Evolutionary conservation across 37 sponge, comb jelly and placozoan species (phyloP).

Genomic region (Hexactinellida sp.): DNA sequence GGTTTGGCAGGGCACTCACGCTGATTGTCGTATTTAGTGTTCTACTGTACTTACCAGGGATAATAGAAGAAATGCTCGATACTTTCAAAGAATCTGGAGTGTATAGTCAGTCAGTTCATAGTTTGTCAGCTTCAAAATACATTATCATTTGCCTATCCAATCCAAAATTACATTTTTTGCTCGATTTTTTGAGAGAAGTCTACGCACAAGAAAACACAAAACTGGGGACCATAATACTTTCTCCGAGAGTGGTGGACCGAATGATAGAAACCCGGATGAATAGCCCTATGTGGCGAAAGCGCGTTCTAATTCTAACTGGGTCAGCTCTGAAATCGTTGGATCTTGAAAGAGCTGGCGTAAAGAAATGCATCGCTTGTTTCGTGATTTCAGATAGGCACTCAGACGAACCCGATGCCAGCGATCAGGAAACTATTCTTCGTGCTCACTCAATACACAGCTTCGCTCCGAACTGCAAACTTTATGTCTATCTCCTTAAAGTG

Average conservation of each 20-base stretch:
- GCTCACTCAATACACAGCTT: slow-evolving; percentile 49
- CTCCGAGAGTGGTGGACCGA: background rate
- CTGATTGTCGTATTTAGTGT: slow-evolving; percentile 23
- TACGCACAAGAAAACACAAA: background rate
- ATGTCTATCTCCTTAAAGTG: slow-evolving; percentile 42
- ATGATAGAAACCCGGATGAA: background rate
- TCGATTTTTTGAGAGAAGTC: slow-evolving; percentile 9
- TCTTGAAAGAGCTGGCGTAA: background rate
- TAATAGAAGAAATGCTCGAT: slow-evolving; percentile 2
- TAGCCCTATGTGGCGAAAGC: background rate
- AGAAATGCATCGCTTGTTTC: background rate
- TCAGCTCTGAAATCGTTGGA: background rate
- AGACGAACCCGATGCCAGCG: slow-evolving; percentile 13
- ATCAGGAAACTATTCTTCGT: slow-evolving; percentile 54
- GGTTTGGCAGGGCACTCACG: slow-evolving; percentile 38
- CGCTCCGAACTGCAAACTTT: slow-evolving; percentile 41
- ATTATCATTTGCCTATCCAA: background rate
- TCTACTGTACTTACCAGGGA: slow-evolving; percentile 14
- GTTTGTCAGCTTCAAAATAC: background rate
- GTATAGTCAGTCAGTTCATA: background rate
- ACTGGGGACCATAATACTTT: background rate
- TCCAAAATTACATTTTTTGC: slow-evolving; percentile 8
- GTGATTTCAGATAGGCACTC: background rate
- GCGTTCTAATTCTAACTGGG: background rate
- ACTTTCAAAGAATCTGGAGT: background rate